A percentile compares a stretch with the other conserved stretches of the same genome.
Evolutionary conservation across 2,888 invertebrate species (phyloP).

Genomic region (Labia minor): DNA sequence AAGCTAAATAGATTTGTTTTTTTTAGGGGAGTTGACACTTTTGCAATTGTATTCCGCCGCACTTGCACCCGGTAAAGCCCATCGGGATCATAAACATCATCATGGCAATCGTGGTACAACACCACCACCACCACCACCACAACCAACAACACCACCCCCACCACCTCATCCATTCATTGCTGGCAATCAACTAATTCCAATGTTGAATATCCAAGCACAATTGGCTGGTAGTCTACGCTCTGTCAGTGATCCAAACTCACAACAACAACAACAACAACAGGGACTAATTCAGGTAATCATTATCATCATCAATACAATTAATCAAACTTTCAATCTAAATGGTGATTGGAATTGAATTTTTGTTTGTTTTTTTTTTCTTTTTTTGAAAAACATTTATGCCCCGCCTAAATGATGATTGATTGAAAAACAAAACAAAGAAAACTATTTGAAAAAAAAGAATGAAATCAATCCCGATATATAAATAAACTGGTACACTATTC

Average conservation of each 20-base stretch:
- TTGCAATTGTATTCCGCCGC: conserved; percentile 70
- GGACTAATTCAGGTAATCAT: background rate
- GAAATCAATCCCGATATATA: too few species aligned
- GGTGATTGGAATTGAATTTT: too few species aligned
- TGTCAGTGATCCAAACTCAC: background rate
- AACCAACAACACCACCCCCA: conserved; percentile 46
- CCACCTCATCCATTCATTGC: conserved; percentile 36
- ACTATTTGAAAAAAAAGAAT: too few species aligned
- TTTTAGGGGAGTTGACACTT: conserved; percentile 60
- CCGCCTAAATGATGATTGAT: too few species aligned
- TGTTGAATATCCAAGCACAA: conserved; percentile 14
- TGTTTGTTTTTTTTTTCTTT: too few species aligned
- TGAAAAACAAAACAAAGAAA: too few species aligned
- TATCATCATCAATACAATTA: too few species aligned
- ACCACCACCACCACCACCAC: conserved; percentile 39
- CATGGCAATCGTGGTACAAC: conserved; percentile 71
- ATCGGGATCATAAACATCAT: conserved; percentile 78
- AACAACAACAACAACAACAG: background rate
- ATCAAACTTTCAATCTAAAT: too few species aligned
- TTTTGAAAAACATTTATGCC: too few species aligned
- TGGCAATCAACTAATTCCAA: conserved; percentile 21
- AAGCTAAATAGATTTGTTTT: too few species aligned
- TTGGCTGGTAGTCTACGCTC: background rate
- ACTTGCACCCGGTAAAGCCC: conserved; percentile 73
- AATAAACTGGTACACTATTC: too few species aligned